Base-by-base conservation (phyloP, 2,113 vertebrate genomes). In the Hystrix brachyura region DNA sequence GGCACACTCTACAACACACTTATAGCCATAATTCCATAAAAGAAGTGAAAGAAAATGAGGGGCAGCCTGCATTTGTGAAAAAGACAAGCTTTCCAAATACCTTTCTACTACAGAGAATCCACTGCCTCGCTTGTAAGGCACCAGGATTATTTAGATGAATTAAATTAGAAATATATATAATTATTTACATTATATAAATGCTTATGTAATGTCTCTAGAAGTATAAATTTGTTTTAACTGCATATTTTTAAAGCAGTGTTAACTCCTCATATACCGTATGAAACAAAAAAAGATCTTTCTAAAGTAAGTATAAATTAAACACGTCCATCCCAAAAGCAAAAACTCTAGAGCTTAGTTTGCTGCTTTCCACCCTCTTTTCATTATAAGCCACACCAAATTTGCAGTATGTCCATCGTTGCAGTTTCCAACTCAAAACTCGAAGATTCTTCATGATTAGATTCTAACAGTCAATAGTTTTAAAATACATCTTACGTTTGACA, bases 61-160 rank as follows among this genome's bases (percentile, higher is more conserved):
- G 51, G 14, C 34, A 92, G 27, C 48, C 21, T 79, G 4, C 3
- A 90, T 59, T 25, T 27, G 29, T 14, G 3, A 88, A 86, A 13
- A 91, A 65, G 38, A 46, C 48, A 65, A 80, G 34, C 46, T 69
- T 8, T n/a, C 53, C n/a, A 83, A 80, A 92, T 18, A n/a, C 15
- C n/a, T 95, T 97, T 82, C 60, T 91, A 89, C 34, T 96, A 57
- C 29, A 84, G 4, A 90, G 18, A n/a, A 83, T 51, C 87, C 34
- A 92, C 11, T 32, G 79, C 23, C 46, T 92, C n/a, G 62, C 5
- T 82, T 79, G 32, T 62, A 92, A 57, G 32, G 55, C 65, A 23
- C 69, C 29, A 86, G 82, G 94, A 88, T 62, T 59, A 87, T 87
- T 96, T 67, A 51, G 55, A 34, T 55, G 46, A 86, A 78, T 48